A percentile compares a stretch with the other conserved stretches of the same genome.
Conservation (phyloP, 2,797 vertebrate species). For the Dendrocincla tyrannina region DNA sequence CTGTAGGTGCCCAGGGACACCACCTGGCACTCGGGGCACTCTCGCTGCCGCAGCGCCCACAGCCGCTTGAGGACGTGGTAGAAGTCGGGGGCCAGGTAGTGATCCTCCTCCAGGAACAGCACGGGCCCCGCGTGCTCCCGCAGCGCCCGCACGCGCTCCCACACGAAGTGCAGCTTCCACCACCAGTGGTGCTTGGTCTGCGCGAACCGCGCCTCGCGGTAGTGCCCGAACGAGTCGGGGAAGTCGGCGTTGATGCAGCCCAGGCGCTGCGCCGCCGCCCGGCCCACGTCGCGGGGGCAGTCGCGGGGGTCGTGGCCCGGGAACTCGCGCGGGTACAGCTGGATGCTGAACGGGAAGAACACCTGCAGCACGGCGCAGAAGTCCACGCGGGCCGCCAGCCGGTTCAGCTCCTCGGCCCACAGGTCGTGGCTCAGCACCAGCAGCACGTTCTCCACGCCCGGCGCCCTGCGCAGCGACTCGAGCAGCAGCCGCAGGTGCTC, state of each 20-base stretch:
- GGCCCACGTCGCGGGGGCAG: slow-evolving; percentile 91
- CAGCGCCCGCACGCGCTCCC: slow-evolving; percentile 89
- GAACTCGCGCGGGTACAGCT: slow-evolving; percentile 95
- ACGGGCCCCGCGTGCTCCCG: slow-evolving; percentile 86
- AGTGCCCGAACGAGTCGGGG: slow-evolving; percentile 96
- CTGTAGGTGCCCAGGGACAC: slow-evolving; percentile 90
- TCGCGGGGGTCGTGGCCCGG: slow-evolving; percentile 93
- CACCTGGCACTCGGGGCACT: slow-evolving; percentile 91
- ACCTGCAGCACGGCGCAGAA: slow-evolving; percentile 97
- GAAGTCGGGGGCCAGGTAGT: slow-evolving; percentile 91
- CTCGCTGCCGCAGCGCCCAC: slow-evolving; percentile 79
- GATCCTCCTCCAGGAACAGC: slow-evolving; percentile 94
- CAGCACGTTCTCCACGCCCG: slow-evolving; percentile 85
- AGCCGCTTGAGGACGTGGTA: slow-evolving; percentile 89
- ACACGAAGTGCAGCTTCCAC: slow-evolving; percentile 99
- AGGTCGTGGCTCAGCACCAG: slow-evolving; percentile 97
- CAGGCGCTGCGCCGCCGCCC: slow-evolving; percentile 86
- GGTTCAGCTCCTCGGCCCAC: slow-evolving; percentile 93
- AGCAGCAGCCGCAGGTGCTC: slow-evolving; percentile 90
- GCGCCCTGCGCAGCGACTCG: slow-evolving; percentile 85
- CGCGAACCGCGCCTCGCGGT: slow-evolving; percentile 94
- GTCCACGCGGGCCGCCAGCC: slow-evolving; percentile 86
- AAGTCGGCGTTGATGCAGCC: slow-evolving; percentile 96
- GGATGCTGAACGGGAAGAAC: slow-evolving; percentile 97
- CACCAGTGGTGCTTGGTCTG: slow-evolving; percentile 99